These are phyloP conservation scores for Lycocerus yunnanus DNA, from an alignment of 2,888 invertebrate species.

Conservation along the genomic window DNA sequence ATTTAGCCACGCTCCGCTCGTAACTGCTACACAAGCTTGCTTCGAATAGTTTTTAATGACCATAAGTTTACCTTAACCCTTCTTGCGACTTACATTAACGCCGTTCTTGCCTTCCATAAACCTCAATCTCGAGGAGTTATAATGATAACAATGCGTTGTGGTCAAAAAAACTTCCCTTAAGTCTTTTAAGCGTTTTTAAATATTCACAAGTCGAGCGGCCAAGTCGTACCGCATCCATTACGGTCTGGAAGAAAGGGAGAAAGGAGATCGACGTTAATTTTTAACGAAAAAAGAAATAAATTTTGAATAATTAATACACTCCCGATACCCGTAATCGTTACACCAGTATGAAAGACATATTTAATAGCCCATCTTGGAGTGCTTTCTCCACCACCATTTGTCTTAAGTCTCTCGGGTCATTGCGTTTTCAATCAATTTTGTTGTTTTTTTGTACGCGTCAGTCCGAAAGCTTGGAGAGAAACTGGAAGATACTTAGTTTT, in stretches of 20 bases:
- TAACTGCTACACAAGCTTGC: slow-evolving; percentile 12
- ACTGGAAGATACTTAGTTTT: slow-evolving; percentile 52
- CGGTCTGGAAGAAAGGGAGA: background rate
- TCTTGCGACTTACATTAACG: background rate
- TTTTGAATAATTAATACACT: background rate
- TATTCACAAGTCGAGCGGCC: background rate
- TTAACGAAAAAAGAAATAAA: background rate
- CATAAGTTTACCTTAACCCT: slow-evolving; percentile 7
- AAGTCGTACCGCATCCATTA: background rate
- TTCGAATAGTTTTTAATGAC: slow-evolving; percentile 17
- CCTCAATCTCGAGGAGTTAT: background rate
- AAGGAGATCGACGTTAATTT: background rate
- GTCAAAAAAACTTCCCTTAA: background rate
- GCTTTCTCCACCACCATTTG: slow-evolving; percentile 43
- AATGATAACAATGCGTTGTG: background rate
- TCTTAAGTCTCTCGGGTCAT: slow-evolving; percentile 49
- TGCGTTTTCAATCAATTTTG: slow-evolving; percentile 52
- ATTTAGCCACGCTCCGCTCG: slow-evolving; percentile 21
- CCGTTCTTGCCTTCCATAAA: slow-evolving; percentile 6
- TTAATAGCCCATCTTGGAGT: slow-evolving; percentile 40
- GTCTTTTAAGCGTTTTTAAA: background rate
- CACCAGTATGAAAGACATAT: slow-evolving; percentile 36
- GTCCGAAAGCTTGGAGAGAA: slow-evolving; percentile 40
- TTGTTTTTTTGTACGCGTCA: slow-evolving; percentile 36
- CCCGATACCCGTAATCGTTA: slow-evolving; percentile 1